Percentiles rank a stretch among this genome's conserved stretches.
phyloP scores from a whole-genome alignment of 2,797 vertebrate genomes.

The Oceanodroma leucorhoa region DNA sequence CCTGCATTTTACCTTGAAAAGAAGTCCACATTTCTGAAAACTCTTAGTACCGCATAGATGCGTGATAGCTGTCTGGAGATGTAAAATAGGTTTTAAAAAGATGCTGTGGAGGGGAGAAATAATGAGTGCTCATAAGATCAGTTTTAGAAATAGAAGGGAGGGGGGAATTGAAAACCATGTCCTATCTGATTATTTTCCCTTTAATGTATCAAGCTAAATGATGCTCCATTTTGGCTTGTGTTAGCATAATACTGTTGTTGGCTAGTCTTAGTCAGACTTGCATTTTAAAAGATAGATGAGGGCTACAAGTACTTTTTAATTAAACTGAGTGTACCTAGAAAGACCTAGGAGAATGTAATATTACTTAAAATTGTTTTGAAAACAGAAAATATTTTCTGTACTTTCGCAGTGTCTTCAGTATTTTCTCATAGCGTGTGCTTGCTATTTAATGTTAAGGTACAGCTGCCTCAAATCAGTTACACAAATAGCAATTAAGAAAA shows the following conservation, averaged over 20 bases:
- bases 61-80: not conserved
- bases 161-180: not conserved
- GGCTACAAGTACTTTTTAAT: constrained; percentile 16
- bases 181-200: not conserved
- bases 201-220: not conserved
- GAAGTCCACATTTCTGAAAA: not conserved
- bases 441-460: not conserved
- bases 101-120: not conserved
- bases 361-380: not conserved
- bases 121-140: not conserved
- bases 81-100: not conserved
- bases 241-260: not conserved
- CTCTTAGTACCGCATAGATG: not conserved
- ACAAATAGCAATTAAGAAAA: not conserved
- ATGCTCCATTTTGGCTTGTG: not conserved
- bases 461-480: not conserved
- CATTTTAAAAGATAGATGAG: not conserved
- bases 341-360: not conserved
- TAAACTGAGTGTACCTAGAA: not conserved
- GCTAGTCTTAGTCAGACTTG: not conserved
- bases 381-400: constrained; percentile 37
- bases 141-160: not conserved
- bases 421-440: not conserved
- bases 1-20: not conserved
- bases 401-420: not conserved